Percentiles rank a stretch among this genome's conserved stretches.
These are phyloP conservation scores for Adela reaumurella DNA, from an alignment of 2,888 invertebrate species.

Conservation along the genomic window DNA sequence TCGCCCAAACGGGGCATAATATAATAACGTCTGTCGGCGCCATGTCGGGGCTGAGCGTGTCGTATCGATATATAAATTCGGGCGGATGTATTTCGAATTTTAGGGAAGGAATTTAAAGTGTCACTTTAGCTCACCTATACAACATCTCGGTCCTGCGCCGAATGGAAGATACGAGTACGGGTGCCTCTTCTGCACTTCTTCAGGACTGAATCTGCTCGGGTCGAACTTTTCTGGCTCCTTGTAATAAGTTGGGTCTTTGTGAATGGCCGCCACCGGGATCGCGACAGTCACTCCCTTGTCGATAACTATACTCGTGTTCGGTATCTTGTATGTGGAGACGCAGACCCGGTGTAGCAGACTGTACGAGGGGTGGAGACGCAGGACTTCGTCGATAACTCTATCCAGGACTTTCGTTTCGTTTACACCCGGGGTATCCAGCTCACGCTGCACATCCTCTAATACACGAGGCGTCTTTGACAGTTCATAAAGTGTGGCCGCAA, in stretches of 20 bases:
- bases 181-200: constrained; percentile 19
- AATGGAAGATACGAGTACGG: constrained; percentile 35
- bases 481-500: constrained; percentile 34
- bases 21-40: too few species aligned
- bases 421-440: constrained; percentile 12
- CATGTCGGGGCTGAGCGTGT: too few species aligned
- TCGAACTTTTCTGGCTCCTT: constrained; percentile 28
- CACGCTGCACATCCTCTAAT: constrained; percentile 27
- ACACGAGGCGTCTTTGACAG: constrained; percentile 26
- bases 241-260: constrained; percentile 31
- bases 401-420: constrained; percentile 27
- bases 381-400: constrained; percentile 33
- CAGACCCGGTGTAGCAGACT: constrained; percentile 37
- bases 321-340: constrained; percentile 30
- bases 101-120: constrained; percentile 10
- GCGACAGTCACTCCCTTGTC: constrained; percentile 36
- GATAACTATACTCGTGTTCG: constrained; percentile 28
- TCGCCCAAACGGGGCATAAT: too few species aligned
- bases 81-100: constrained; percentile 4
- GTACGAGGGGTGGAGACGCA: constrained; percentile 39
- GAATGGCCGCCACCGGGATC: constrained; percentile 35
- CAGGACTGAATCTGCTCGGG: constrained; percentile 34
- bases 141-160: constrained; percentile 43
- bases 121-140: constrained; percentile 32
- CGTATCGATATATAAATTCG: too few species aligned